These are phyloP conservation scores for Megaptera novaeangliae DNA, from an alignment of 2,113 vertebrate species.

Conservation along the genomic window DNA sequence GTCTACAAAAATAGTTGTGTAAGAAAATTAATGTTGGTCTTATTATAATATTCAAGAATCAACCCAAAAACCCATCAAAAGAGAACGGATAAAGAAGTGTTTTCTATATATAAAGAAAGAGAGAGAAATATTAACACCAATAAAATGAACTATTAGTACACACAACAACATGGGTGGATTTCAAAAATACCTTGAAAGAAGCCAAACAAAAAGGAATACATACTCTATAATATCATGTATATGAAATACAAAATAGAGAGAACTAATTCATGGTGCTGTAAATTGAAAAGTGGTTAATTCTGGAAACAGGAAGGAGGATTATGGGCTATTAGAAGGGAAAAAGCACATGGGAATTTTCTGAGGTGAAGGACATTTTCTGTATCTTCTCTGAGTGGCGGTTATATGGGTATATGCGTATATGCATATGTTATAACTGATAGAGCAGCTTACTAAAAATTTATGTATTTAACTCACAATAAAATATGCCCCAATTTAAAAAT, in stretches of 20 bases:
- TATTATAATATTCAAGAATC: not conserved
- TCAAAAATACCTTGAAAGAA: not conserved
- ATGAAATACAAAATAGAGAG: not conserved
- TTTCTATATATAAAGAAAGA: too few relatives aligned
- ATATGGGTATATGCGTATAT: not conserved
- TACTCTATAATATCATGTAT: not conserved
- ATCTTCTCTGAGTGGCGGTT: not conserved
- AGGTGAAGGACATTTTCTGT: not conserved
- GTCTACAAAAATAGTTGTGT: not conserved
- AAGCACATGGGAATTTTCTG: not conserved
- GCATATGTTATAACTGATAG: not conserved
- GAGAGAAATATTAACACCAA: not conserved
- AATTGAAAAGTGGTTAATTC: not conserved
- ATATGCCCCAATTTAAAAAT: not conserved
- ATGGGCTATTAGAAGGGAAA: not conserved
- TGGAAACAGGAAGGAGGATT: not conserved
- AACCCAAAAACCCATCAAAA: not conserved
- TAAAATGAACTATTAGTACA: not conserved
- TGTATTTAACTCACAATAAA: not conserved
- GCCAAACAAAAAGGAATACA: not conserved
- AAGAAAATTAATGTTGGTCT: not conserved
- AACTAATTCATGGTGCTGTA: not conserved
- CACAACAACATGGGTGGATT: not conserved
- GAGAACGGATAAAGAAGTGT: not conserved
- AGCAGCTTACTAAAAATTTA: not conserved